Evolutionary conservation across 1,140 invertebrate species (phyloP).

Genomic region (Halictus rubicundus): DNA sequence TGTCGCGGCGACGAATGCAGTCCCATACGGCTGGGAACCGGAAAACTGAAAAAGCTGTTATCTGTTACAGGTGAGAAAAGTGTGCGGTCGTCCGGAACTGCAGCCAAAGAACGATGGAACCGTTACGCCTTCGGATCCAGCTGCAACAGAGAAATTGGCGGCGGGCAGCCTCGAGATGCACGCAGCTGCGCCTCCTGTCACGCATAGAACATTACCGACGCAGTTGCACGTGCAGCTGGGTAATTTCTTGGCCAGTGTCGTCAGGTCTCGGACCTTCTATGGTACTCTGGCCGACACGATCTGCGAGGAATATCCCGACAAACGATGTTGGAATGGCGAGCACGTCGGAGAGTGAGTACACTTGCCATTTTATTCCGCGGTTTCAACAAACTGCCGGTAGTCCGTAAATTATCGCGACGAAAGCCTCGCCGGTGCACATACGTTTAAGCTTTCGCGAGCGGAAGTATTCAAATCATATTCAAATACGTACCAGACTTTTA

Average conservation of each 20-base stretch:
- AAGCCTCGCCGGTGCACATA: no score
- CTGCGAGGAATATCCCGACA: conserved; percentile 82
- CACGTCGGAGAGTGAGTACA: conserved; percentile 87
- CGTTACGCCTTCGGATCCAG: conserved; percentile 24
- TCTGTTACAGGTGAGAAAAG: conserved; percentile 71
- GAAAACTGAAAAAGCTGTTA: background rate
- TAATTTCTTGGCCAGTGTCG: conserved; percentile 85
- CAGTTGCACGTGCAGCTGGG: conserved; percentile 81
- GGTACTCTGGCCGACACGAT: conserved; percentile 85
- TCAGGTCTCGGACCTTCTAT: conserved; percentile 87
- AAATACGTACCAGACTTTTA: conserved; percentile 4
- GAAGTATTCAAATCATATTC: conserved; percentile 14
- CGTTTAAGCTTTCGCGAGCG: background rate
- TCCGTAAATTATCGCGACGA: background rate
- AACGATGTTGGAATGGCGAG: conserved; percentile 88
- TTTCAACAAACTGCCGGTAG: background rate
- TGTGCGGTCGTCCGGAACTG: conserved; percentile 73
- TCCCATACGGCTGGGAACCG: no score
- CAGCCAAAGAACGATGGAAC: conserved; percentile 43
- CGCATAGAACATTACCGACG: conserved; percentile 57
- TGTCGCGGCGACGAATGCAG: no score
- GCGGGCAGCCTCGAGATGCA: conserved; percentile 37
- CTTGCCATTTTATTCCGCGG: background rate
- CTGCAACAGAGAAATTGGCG: conserved; percentile 47
- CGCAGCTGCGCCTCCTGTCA: conserved; percentile 47